A percentile compares a stretch with the other conserved stretches of the same genome.
Conservation (phyloP, 2,888 invertebrate species). For the Morpho deidamia region DNA sequence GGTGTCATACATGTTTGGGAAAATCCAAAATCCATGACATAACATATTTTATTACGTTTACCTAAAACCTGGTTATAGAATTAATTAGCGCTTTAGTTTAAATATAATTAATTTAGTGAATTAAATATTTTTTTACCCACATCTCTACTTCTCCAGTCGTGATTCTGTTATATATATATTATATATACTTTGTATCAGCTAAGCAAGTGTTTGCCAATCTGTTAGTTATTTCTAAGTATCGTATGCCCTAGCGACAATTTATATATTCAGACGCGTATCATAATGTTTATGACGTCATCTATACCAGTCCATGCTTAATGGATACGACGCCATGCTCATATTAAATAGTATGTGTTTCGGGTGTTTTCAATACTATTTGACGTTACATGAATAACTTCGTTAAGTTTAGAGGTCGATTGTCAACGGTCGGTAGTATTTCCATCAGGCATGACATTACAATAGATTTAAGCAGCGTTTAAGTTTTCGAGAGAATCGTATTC, state of each 20-base stretch:
- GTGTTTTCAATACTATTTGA: slow-evolving; percentile 11
- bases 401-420: neutral
- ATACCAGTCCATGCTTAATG: slow-evolving; percentile 18
- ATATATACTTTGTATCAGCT: neutral
- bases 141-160: no score
- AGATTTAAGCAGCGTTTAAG: slow-evolving; percentile 5
- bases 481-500: slow-evolving; percentile 35
- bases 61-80: no score
- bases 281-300: slow-evolving; percentile 18
- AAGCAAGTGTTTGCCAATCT: slow-evolving; percentile 4
- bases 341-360: slow-evolving; percentile 14
- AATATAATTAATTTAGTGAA: no score
- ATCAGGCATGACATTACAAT: slow-evolving; percentile 21
- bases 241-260: slow-evolving; percentile 18
- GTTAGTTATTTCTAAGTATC: neutral
- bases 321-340: slow-evolving; percentile 17
- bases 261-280: slow-evolving; percentile 5
- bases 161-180: no score
- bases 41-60: no score
- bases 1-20: neutral
- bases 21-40: no score
- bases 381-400: neutral
- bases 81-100: no score
- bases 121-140: no score
- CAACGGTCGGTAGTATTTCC: slow-evolving; percentile 5